Evolutionary conservation across 1,140 invertebrate genomes (phyloP), one percentile per base, ranked within the genome.

Genomic region (Spodoptera frugiperda): DNA sequence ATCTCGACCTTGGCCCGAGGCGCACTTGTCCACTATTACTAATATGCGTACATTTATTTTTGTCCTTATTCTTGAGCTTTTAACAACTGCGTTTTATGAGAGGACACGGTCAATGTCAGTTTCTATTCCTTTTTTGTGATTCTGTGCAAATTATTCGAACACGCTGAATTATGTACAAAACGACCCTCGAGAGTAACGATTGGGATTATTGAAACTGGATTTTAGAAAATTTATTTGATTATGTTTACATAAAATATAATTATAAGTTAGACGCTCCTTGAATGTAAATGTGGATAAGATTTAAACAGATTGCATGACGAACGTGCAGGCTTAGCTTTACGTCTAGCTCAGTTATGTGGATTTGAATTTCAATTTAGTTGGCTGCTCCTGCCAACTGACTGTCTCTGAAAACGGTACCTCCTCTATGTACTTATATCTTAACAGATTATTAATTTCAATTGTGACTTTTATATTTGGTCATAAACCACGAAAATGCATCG

Each of bases 1-100:
- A 79, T 78, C 76, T 59, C 63, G 80, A 78, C 82, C 80, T 85
- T 83, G 82, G 70, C 49, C 39, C 57, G 81, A 81, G 77, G 73
- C 76, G 54, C 78, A 83, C 57, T 81, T 78, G 71, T 54, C 75
- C 80, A 78, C 76, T 78, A 78, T 72, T 67, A 79, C 76, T 80
- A 80, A 81, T 78, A 70, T 67, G 21, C 53, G 76, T 75, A 80
- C 33, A 55, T 73, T 67, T 84, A 79, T 54, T 78, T 71, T 55
- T 70, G 65, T 70, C 65, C 49, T 76, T 74, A 68, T 55, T 68
- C 51, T 63, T 21, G 53, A 71, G 21, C 61, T 65, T 68, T 68
- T 67, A 49, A 68, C 65, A 17, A 68, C 46, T 4, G 0, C 48
- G 12, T 53, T 68, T 25, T 15, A 15, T 15, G 12, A 10, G 48